Base-by-base conservation (phyloP, 37 sponge, comb jelly and placozoan species). In the Eunapius fragilis region DNA sequence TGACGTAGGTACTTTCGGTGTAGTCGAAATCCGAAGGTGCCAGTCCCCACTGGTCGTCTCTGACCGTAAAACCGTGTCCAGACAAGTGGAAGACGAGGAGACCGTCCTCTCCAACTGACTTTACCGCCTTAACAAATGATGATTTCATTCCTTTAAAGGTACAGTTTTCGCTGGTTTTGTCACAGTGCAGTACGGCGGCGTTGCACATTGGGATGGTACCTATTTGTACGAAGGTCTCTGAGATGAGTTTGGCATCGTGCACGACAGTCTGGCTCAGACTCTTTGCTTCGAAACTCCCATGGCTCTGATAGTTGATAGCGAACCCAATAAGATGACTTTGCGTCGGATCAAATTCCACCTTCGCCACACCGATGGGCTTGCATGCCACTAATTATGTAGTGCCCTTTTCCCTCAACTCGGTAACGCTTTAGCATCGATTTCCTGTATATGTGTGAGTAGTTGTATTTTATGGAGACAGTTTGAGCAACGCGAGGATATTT, bases 71-170 rank as follows among this genome's bases (percentile, higher is more conserved):
- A 12, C 91, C 91, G 48, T 94, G 95, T 17, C 91, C 95, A 24
- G 89, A 83, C 71, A 88, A 91, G 67, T 84, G 81, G 80, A 91
- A 91, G 0, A 94, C 68, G 68, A 91, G 83, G 12, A 91, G 31
- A 5, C 91, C 91, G 33, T 73, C 69, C 2, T 68, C 47, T 6
- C 88, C 89, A 23, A 88, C 95, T 68, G 73, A 82, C 24, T 68
- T 58, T 9, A 91, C 95, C 10, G 69, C n/a, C 31, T 88, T 70
- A 36, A 79, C 83, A 36, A 94, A 87, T 7, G 70, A 33, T 22
- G 30, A 34, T 26, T 82, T 84, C 50, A 94, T 85, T 0, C 91
- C 94, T 12, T 88, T 41, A 7, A 75, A 70, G 0, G 75, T 91
- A 69, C 88, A 91, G 2, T 38, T 9, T 11, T 74, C 41, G 23